phyloP scores from a whole-genome alignment of 2,797 vertebrate species.

The Chanos chanos region DNA sequence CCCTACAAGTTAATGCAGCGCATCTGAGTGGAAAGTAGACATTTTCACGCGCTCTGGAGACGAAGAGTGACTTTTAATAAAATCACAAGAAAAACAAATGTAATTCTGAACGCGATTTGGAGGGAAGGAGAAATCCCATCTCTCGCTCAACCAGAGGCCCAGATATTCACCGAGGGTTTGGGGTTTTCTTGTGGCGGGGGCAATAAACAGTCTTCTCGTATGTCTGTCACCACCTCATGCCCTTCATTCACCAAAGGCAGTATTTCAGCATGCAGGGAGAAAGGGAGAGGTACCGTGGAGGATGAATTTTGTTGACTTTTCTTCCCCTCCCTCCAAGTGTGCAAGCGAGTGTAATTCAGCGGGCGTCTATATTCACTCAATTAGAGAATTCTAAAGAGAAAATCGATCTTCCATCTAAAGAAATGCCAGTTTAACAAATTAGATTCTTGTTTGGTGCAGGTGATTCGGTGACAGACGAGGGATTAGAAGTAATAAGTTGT shows the following conservation, averaged over 20 bases:
- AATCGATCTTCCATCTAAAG: slow-evolving; percentile 96
- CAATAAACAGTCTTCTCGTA: no score
- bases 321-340: slow-evolving; percentile 18
- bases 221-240: slow-evolving; percentile 12
- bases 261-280: slow-evolving; percentile 51
- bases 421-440: slow-evolving; percentile 92
- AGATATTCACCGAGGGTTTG: slow-evolving; percentile 38
- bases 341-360: slow-evolving; percentile 71
- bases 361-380: slow-evolving; percentile 87
- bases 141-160: slow-evolving; percentile 33
- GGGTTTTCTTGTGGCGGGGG: no score
- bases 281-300: slow-evolving; percentile 55
- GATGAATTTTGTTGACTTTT: slow-evolving; percentile 61
- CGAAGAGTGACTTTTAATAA: slow-evolving; percentile 95
- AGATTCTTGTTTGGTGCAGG: slow-evolving; percentile 93
- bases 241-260: slow-evolving; percentile 47
- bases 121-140: slow-evolving; percentile 75
- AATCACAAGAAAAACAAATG: slow-evolving; percentile 97
- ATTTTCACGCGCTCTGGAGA: slow-evolving; percentile 95
- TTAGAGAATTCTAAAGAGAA: slow-evolving; percentile 94
- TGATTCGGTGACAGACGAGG: slow-evolving; percentile 90
- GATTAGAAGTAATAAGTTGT: slow-evolving; percentile 88
- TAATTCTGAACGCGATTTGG: slow-evolving; percentile 92
- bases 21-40: slow-evolving; percentile 98
- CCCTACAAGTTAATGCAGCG: slow-evolving; percentile 92